Percentiles rank a stretch among this genome's conserved stretches.
phyloP scores from a whole-genome alignment of 2,888 invertebrate genomes.

The Hipparchia sbordonii region DNA sequence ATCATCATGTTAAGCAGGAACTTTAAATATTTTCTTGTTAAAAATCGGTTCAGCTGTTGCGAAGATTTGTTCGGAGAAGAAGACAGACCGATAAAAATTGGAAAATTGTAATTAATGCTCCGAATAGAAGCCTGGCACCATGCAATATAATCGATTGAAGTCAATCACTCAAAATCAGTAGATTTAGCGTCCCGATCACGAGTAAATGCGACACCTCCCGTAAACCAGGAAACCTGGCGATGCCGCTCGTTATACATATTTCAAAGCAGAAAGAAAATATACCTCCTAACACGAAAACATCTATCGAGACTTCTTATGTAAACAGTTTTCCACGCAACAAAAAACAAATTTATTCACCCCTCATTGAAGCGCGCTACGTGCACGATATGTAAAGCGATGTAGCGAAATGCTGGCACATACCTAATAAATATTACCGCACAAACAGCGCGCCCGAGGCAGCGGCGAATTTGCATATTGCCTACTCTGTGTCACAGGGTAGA shows the following conservation, averaged over 20 bases:
- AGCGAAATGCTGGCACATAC: constrained; percentile 43
- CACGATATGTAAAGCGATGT: constrained; percentile 52
- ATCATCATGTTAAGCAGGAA: too few species aligned
- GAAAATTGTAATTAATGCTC: too few species aligned
- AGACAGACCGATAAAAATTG: too few species aligned
- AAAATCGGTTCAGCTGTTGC: too few species aligned
- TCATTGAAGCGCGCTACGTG: constrained; percentile 39
- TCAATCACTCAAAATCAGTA: too few species aligned
- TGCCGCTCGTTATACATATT: neutral
- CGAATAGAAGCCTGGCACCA: too few species aligned
- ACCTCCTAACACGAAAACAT: constrained; percentile 18
- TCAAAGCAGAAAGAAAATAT: constrained; percentile 13
- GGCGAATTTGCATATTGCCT: constrained; percentile 65
- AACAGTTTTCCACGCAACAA: constrained; percentile 36
- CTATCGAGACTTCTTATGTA: constrained; percentile 30
- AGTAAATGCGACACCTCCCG: too few species aligned
- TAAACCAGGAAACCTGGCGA: too few species aligned
- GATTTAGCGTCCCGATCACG: too few species aligned
- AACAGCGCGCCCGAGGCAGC: constrained; percentile 56
- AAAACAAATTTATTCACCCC: constrained; percentile 48
- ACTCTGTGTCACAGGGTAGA: constrained; percentile 43
- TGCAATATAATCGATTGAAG: too few species aligned
- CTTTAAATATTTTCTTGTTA: too few species aligned
- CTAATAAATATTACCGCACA: constrained; percentile 67
- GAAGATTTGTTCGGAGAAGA: too few species aligned